phyloP scores from a whole-genome alignment of 2,888 invertebrate genomes.

The Aleiodes leptofemur region DNA sequence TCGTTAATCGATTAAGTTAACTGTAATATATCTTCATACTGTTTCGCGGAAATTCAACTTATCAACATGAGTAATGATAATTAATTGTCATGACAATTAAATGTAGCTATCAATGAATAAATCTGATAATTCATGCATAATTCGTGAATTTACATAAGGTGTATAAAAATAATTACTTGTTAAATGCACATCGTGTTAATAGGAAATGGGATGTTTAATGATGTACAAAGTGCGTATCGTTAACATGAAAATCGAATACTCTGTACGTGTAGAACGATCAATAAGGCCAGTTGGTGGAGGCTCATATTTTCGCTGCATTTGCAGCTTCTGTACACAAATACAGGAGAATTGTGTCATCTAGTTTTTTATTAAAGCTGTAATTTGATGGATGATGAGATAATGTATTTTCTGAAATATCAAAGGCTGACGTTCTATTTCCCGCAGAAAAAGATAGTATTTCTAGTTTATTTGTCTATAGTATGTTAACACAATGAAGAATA shows the following conservation, averaged over 20 bases:
- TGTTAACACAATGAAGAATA: too few relatives aligned
- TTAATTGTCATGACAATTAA: slow-evolving; percentile 7
- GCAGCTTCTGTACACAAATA: neutral
- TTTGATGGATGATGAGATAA: too few relatives aligned
- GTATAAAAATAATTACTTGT: neutral
- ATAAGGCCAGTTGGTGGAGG: neutral
- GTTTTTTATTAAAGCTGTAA: too few relatives aligned
- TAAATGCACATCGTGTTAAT: slow-evolving; percentile 5
- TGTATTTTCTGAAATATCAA: too few relatives aligned
- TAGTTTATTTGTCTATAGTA: too few relatives aligned
- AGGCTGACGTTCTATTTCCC: too few relatives aligned
- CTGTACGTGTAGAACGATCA: slow-evolving; percentile 11
- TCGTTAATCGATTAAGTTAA: too few relatives aligned
- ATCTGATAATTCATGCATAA: neutral
- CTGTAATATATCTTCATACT: too few relatives aligned
- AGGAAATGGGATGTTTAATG: slow-evolving; percentile 8
- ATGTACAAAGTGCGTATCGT: slow-evolving; percentile 17
- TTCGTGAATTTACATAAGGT: neutral
- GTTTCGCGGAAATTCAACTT: too few relatives aligned
- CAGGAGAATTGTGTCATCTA: neutral
- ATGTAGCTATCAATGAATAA: neutral
- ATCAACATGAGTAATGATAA: neutral
- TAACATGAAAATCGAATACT: slow-evolving; percentile 26
- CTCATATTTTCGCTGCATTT: neutral
- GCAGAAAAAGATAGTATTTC: too few relatives aligned